A percentile compares a stretch with the other conserved stretches of the same genome.
These are phyloP conservation scores for Heliconius charithonia DNA, from an alignment of 2,888 invertebrate species.

Conservation along the genomic window DNA sequence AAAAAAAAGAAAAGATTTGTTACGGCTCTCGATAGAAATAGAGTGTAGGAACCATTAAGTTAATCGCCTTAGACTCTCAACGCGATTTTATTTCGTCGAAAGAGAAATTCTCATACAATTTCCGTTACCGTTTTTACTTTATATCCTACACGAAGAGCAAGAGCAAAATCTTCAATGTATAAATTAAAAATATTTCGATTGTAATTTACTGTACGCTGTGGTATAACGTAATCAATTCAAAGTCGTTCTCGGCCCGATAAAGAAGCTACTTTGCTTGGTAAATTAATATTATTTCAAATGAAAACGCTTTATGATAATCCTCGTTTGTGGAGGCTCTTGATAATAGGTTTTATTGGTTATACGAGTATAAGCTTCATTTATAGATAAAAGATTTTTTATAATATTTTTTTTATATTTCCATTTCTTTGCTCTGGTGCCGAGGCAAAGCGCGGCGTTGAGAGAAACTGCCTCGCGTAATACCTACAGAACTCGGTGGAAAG, in stretches of 20 bases:
- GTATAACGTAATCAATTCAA: constrained; percentile 69
- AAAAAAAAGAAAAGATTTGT: constrained; percentile 57
- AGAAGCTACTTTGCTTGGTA: constrained; percentile 61
- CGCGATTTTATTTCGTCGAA: constrained; percentile 11
- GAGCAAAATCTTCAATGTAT: constrained; percentile 32
- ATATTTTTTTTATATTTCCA: too few relatives aligned
- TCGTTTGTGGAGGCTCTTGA: constrained; percentile 21
- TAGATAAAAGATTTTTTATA: too few relatives aligned
- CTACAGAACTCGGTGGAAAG: too few relatives aligned
- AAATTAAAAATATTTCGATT: not conserved
- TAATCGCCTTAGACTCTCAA: constrained; percentile 56
- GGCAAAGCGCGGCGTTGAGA: too few relatives aligned
- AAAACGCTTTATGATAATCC: constrained; percentile 50
- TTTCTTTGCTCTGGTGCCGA: too few relatives aligned
- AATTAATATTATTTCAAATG: constrained; percentile 67
- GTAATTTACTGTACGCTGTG: constrained; percentile 34
- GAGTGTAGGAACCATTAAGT: constrained; percentile 73
- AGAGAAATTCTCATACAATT: not conserved
- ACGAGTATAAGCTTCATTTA: not conserved
- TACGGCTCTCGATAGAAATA: constrained; percentile 72
- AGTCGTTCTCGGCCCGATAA: constrained; percentile 67
- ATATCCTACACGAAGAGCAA: not conserved
- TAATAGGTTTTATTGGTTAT: not conserved
- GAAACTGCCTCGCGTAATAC: too few relatives aligned
- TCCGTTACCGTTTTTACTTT: constrained; percentile 22